Base-by-base conservation (phyloP, 2,797 vertebrate genomes). In the Neostethus bicornis region DNA sequence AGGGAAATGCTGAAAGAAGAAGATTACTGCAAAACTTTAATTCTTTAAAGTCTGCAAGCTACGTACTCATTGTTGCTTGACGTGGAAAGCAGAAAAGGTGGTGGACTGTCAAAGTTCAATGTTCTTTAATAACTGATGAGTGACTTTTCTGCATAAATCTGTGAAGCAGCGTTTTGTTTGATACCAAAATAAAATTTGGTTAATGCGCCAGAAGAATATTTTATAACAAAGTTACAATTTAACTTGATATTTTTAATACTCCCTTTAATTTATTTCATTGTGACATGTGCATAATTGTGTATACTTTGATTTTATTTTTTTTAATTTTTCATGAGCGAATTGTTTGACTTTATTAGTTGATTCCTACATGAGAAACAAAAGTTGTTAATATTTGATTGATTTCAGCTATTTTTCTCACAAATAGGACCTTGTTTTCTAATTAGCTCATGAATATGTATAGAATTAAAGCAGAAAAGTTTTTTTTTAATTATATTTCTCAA, bases 301-400 rank as follows among this genome's bases (percentile, higher is more conserved):
- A 56, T 56, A 65, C 54, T 62, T 62, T 9, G 25, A 57, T 54
- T 67, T 61, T 19, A 8, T 43, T 75, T 64, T 35, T 34, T 43
- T 49, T 42, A 29, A 66, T 34, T 73, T 16, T 11, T n/a, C n/a
- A n/a, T n/a, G n/a, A n/a, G n/a, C n/a, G n/a, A 44, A 64, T 61
- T 29, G 20, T 60, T 31, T 61, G 69, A 7, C 26, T 66, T 63
- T 52, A 54, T 65, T 59, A 76, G 45, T 61, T 68, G 46, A 38
- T 83, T 84, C 78, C 38, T 80, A 76, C 47, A 61, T 58, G 70
- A 57, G 19, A 79, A 89, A 81, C 87, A 85, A 88, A 87, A 69
- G 66, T 77, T 79, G 63, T 47, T 42, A 41, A 56, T 25, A 58
- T 51, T 67, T 80, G 78, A 75, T 43, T 66, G 77, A 69, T 56